Evolutionary conservation across 2,888 invertebrate species (phyloP).

Genomic region (Hecatera dysodea): DNA sequence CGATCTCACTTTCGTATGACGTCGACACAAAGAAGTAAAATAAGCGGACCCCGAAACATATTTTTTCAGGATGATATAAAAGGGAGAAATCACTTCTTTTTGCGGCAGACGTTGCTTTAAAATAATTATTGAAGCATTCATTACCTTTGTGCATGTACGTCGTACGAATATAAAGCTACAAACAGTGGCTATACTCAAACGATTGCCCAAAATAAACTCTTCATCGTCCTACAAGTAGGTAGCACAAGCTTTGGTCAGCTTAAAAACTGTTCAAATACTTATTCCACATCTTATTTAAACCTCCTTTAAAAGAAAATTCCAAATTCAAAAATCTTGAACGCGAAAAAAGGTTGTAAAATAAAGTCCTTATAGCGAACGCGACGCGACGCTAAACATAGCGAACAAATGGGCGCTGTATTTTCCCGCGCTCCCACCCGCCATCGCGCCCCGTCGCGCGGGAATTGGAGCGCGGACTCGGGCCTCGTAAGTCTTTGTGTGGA

Average conservation of each 20-base stretch:
- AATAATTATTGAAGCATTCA: not conserved
- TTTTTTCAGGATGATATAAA: not conserved
- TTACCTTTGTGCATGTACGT: not conserved
- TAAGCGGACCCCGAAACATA: not conserved
- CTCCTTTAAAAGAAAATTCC: slow-evolving; percentile 16
- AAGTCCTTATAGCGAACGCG: slow-evolving; percentile 61
- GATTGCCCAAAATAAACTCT: not conserved
- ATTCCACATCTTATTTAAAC: slow-evolving; percentile 32
- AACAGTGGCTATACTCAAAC: not conserved
- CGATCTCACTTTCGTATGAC: slow-evolving; percentile 13
- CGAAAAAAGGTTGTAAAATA: slow-evolving; percentile 55
- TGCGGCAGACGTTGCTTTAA: not conserved
- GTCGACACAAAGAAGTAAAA: too few species aligned
- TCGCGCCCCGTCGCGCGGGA: slow-evolving; percentile 65
- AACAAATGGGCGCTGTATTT: slow-evolving; percentile 60
- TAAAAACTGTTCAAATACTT: slow-evolving; percentile 6
- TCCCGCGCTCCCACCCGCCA: slow-evolving; percentile 64
- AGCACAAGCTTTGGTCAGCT: not conserved
- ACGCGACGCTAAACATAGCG: slow-evolving; percentile 59
- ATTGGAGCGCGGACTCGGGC: slow-evolving; percentile 63
- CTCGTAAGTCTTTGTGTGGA: slow-evolving; percentile 64
- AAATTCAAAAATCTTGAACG: slow-evolving; percentile 39
- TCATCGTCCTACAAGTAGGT: not conserved
- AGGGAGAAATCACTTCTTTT: not conserved
- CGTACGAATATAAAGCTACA: too few species aligned